Percentiles rank a stretch among this genome's conserved stretches.
Conservation (phyloP, 2,113 vertebrate genomes). For the Macaca mulatta region DNA sequence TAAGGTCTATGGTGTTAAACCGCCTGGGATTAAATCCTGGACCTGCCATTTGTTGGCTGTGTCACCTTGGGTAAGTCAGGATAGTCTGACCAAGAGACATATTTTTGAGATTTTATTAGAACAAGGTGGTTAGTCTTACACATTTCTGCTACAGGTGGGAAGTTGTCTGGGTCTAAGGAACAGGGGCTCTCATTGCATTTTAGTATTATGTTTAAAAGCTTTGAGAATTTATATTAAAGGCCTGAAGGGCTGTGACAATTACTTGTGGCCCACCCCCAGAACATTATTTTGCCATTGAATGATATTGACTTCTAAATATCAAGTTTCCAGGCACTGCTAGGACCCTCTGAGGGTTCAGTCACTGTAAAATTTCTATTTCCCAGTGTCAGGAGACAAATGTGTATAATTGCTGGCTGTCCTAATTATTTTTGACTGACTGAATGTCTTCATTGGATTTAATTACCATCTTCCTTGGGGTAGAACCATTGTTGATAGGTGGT, state of each 20-base stretch:
- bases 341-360: not conserved
- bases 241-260: not conserved
- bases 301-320: not conserved
- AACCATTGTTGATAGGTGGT: too few relatives aligned
- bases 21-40: not conserved
- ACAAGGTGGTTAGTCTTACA: not conserved
- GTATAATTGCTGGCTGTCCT: not conserved
- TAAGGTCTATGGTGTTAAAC: too few relatives aligned
- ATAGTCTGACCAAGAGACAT: not conserved
- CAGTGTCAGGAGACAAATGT: not conserved
- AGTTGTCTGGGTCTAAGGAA: not conserved
- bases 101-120: not conserved
- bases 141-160: not conserved
- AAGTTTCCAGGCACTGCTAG: not conserved
- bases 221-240: not conserved
- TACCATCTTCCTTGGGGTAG: not conserved
- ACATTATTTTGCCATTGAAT: not conserved
- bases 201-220: not conserved
- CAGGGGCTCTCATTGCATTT: rapidly evolving
- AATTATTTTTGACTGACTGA: not conserved
- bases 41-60: too few relatives aligned
- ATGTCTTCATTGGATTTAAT: not conserved
- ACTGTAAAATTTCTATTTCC: not conserved
- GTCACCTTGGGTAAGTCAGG: not conserved
- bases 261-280: not conserved